Percentiles rank a stretch among this genome's conserved stretches.
Conservation (phyloP, 2,797 vertebrate genomes). For the Pangasius sanitwongsei region DNA sequence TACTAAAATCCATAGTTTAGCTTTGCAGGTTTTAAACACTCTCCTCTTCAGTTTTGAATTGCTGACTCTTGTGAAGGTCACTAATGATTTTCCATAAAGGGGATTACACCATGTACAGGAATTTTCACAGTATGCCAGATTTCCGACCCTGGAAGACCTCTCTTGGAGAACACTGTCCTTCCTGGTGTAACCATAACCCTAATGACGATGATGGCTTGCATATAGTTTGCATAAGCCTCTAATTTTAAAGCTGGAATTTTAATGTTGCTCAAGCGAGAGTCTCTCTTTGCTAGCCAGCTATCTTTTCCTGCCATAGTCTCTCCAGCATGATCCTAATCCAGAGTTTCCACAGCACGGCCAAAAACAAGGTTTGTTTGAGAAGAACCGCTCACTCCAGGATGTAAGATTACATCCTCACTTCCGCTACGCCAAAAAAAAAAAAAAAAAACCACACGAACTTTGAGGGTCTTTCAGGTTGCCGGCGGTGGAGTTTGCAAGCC, state of each 20-base stretch:
- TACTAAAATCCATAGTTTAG: slow-evolving; percentile 40
- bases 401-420: slow-evolving; percentile 61
- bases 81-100: slow-evolving; percentile 63
- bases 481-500: slow-evolving; percentile 73
- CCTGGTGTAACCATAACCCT: slow-evolving; percentile 60
- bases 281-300: slow-evolving; percentile 66
- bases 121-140: slow-evolving; percentile 67
- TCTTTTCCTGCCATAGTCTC: slow-evolving; percentile 67
- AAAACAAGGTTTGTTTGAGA: slow-evolving; percentile 65
- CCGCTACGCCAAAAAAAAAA: slow-evolving; percentile 62
- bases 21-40: slow-evolving; percentile 34
- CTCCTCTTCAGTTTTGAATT: slow-evolving; percentile 51
- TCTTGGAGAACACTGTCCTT: slow-evolving; percentile 61
- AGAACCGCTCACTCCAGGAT: slow-evolving; percentile 60
- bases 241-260: slow-evolving; percentile 67
- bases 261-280: slow-evolving; percentile 67
- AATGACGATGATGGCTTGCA: slow-evolving; percentile 50
- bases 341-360: slow-evolving; percentile 73
- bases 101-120: slow-evolving; percentile 62
- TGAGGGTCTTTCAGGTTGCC: slow-evolving; percentile 77
- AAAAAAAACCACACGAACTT: slow-evolving; percentile 37
- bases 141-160: slow-evolving; percentile 60
- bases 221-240: slow-evolving; percentile 69
- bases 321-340: slow-evolving; percentile 69
- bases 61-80: slow-evolving; percentile 59